Percentiles rank a stretch among this genome's conserved stretches.
Evolutionary conservation across 2,888 invertebrate genomes (phyloP).

Genomic region (Pseudococcus viburni): DNA sequence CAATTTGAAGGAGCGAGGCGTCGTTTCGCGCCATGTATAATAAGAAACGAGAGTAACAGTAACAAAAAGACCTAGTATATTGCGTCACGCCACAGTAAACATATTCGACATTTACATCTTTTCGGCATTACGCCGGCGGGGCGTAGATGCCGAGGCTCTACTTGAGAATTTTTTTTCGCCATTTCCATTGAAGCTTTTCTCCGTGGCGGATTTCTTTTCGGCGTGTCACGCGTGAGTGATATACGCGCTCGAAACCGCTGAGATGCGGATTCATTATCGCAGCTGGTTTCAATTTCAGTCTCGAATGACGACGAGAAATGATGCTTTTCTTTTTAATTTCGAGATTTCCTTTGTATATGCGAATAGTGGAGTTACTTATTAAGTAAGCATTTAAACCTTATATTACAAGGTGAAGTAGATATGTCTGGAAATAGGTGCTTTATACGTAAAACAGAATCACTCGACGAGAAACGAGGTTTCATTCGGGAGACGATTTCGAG

Average conservation of each 20-base stretch:
- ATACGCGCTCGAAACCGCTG: background rate
- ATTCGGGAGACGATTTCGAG: no score
- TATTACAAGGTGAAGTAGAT: no score
- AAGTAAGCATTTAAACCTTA: background rate
- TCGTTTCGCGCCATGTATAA: background rate
- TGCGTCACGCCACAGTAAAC: conserved; percentile 22
- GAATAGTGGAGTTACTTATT: background rate
- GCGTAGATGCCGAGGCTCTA: background rate
- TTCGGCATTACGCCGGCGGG: background rate
- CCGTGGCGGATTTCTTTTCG: background rate
- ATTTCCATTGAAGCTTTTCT: background rate
- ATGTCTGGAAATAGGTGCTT: no score
- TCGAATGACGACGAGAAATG: background rate
- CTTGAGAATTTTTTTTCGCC: background rate
- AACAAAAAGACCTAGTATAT: background rate
- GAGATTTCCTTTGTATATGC: background rate
- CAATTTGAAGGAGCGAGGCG: background rate
- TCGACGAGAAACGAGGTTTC: no score
- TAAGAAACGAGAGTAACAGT: background rate
- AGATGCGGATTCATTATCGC: background rate
- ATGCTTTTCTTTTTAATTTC: conserved; percentile 1
- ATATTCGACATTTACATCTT: conserved; percentile 12
- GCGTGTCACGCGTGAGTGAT: conserved; percentile 16
- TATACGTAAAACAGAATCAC: no score
- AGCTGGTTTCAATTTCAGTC: conserved; percentile 19